Conservation (phyloP, 2,113 vertebrate genomes). For the Sinocyclocheilus anshuiensis region DNA sequence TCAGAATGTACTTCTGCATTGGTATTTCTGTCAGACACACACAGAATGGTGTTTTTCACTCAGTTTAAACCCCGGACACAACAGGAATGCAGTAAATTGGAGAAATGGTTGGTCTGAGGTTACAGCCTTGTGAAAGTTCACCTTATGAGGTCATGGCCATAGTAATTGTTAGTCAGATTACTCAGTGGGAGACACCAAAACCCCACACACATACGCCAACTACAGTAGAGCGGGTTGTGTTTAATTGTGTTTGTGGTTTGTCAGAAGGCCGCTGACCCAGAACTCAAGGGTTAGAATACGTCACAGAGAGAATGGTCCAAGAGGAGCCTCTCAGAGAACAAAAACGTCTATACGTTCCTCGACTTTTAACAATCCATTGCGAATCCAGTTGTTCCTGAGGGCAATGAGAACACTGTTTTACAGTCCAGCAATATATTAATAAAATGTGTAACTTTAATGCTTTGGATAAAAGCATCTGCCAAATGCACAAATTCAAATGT, state of each 20-base stretch:
- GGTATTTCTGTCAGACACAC: not conserved
- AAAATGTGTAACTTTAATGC: not conserved
- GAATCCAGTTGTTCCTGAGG: not conserved
- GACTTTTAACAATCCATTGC: not conserved
- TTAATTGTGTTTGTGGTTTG: constrained; percentile 55
- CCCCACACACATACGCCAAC: not conserved
- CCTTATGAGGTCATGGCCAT: constrained; percentile 23
- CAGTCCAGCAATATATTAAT: not conserved
- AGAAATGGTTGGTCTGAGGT: constrained; percentile 8
- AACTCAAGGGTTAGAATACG: constrained; percentile 33
- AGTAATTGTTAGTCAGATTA: constrained; percentile 33
- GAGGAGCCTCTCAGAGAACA: not conserved
- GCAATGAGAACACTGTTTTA: not conserved
- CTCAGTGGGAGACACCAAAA: constrained; percentile 36
- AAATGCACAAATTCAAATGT: not conserved
- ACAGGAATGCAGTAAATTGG: constrained; percentile 25
- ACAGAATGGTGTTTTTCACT: not conserved
- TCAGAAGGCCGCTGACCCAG: constrained; percentile 47
- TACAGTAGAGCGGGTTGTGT: constrained; percentile 47
- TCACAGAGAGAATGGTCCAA: constrained; percentile 14
- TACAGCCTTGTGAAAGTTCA: constrained; percentile 33
- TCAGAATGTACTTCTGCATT: not conserved
- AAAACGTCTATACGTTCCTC: not conserved
- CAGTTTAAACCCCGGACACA: constrained; percentile 3
- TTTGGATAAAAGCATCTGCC: not conserved